phyloP scores from a whole-genome alignment of 2,888 invertebrate species.

The Synergus japonicus region DNA sequence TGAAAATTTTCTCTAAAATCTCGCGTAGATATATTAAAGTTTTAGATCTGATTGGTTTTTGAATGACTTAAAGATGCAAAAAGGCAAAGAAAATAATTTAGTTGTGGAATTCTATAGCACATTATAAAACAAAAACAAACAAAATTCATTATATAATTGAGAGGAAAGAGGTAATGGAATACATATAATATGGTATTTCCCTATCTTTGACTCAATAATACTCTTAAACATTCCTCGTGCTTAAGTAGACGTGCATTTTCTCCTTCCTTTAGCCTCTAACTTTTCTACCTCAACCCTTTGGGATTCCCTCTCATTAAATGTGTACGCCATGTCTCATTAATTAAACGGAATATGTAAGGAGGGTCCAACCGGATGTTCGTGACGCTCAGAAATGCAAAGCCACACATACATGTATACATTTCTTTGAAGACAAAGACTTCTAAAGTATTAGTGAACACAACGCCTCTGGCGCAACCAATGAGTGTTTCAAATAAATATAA shows the following conservation, averaged over 20 bases:
- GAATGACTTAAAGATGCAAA: too few species aligned
- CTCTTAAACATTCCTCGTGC: constrained; percentile 19
- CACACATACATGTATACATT: neutral
- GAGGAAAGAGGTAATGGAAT: neutral
- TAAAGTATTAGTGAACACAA: neutral
- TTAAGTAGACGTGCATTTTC: constrained; percentile 21
- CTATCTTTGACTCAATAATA: constrained; percentile 24
- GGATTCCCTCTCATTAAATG: constrained; percentile 36
- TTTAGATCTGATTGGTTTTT: too few species aligned
- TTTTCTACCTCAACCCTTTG: constrained; percentile 18
- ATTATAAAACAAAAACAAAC: too few species aligned
- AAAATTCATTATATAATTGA: too few species aligned
- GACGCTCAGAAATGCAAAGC: constrained; percentile 24
- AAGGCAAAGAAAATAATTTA: too few species aligned
- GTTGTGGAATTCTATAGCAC: too few species aligned
- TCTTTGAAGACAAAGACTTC: constrained; percentile 14
- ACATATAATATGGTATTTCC: neutral
- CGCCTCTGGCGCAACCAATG: constrained; percentile 14
- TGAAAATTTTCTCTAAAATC: too few species aligned
- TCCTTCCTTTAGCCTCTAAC: constrained; percentile 15
- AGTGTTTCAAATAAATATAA: neutral
- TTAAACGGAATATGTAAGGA: constrained; percentile 40
- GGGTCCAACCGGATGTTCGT: constrained; percentile 39
- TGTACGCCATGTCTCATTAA: constrained; percentile 37
- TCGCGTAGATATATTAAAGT: too few species aligned